Evolutionary conservation across 2,113 vertebrate genomes (phyloP), one percentile per base, ranked within the genome.

Genomic region (Pterocles orientalis): DNA sequence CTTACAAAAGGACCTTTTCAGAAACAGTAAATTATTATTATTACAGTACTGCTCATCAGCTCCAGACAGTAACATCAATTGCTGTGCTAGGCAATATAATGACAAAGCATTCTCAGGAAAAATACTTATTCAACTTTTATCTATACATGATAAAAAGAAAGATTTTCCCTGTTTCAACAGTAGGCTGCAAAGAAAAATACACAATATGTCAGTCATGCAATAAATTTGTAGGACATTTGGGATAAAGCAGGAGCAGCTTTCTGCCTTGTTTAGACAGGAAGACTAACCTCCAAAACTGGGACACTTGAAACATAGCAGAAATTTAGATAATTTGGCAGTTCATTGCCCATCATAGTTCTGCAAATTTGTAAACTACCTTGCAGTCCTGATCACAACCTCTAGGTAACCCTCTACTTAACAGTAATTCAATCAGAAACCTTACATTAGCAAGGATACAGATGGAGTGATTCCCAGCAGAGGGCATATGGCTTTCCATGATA

Each of bases 401-500:
- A 41, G 26, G 16, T 51, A 78, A 65, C 8, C 11, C 28, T 41
- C 33, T 43, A 21, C 15, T 77, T 77, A 84, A 41, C 5, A 54
- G 17, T 28, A 56, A 70, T 57, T 84, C 33, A 41, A 6, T 47
- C 34, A 21, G 29, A 25, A 91, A 47, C 14, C 26, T 60, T 56
- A n/a, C 14, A 68, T 53, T 48, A 66, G 19, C 48, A 88, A 39
- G 31, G 23, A 43, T 33, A 48, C 6, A 14, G 21, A 62, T 26
- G 18, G 26, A 64, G 4, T 24, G 14, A 45, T 56, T 19, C 31
- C 13, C 6, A 61, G 18, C 33, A 71, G 33, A 78, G 29, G 12
- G n/a, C 21, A 64, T 31, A 41, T 0, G 0, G 31, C 28, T 66
- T 89, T 77, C 53, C 48, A 57, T 1, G 2, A 18, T 12, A 26